Conservation (phyloP, 1,140 invertebrate genomes). For the Stegodyphus dumicola region DNA sequence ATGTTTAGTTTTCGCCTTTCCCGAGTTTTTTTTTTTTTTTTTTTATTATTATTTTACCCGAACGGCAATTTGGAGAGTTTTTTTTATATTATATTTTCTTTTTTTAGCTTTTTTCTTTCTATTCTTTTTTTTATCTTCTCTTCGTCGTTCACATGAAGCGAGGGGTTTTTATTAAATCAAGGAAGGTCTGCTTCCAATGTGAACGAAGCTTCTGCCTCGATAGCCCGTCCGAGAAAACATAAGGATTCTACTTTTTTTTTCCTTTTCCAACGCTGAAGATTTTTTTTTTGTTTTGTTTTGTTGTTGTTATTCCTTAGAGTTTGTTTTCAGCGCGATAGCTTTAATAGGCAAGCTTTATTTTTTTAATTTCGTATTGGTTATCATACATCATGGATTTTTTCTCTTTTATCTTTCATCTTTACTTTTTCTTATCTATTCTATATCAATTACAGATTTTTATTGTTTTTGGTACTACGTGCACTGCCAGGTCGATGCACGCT, state of each 20-base stretch:
- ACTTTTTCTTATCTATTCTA: too few species aligned
- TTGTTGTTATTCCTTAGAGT: too few species aligned
- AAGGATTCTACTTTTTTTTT: neutral
- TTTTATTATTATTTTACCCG: conserved; percentile 26
- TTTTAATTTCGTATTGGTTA: too few species aligned
- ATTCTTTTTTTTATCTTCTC: neutral
- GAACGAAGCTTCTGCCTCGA: conserved; percentile 21
- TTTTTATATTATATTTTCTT: conserved; percentile 26
- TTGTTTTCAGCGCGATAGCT: too few species aligned
- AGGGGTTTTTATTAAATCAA: conserved; percentile 43
- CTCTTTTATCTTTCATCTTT: too few species aligned
- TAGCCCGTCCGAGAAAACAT: conserved; percentile 52
- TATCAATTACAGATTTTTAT: too few species aligned
- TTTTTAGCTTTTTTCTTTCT: conserved; percentile 32
- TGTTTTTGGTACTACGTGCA: too few species aligned
- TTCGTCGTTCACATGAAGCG: conserved; percentile 26
- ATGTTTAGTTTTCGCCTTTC: conserved; percentile 2
- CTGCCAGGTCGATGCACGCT: too few species aligned
- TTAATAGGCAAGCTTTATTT: too few species aligned
- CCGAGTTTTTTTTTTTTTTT: neutral
- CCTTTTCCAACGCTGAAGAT: neutral
- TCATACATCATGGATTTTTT: too few species aligned
- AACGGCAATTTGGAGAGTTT: conserved; percentile 43
- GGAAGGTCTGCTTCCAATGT: conserved; percentile 41
- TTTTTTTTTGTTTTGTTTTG: too few species aligned